These are phyloP conservation scores for Scaptomyza hsui DNA, from an alignment of 1,140 invertebrate genomes.

Conservation along the genomic window DNA sequence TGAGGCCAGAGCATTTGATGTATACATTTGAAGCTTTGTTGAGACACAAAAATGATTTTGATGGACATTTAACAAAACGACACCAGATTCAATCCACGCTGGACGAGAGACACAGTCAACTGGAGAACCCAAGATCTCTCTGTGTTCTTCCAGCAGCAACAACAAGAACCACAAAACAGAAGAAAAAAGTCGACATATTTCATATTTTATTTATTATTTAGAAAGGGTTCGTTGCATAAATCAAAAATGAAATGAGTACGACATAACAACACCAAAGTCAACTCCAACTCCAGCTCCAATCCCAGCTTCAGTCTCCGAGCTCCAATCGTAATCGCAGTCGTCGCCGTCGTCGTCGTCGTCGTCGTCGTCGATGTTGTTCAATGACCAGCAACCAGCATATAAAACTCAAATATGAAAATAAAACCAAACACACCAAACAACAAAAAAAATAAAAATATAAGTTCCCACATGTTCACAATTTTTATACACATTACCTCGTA, in stretches of 20 bases:
- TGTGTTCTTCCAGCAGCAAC: constrained; percentile 22
- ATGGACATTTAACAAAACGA: constrained; percentile 82
- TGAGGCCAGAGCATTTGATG: constrained; percentile 71
- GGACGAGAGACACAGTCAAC: neutral
- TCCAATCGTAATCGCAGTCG: constrained; percentile 45
- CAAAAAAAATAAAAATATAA: constrained; percentile 63
- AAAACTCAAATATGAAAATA: constrained; percentile 47
- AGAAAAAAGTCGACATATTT: constrained; percentile 73
- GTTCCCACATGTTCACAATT: constrained; percentile 82
- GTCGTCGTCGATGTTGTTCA: constrained; percentile 64
- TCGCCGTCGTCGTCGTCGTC: constrained; percentile 63
- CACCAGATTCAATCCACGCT: constrained; percentile 51
- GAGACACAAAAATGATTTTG: constrained; percentile 81
- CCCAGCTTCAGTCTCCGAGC: neutral
- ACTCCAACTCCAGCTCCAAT: constrained; percentile 21
- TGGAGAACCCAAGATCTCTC: constrained; percentile 33
- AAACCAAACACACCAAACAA: constrained; percentile 54
- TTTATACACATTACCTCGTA: constrained; percentile 69
- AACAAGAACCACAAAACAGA: constrained; percentile 25
- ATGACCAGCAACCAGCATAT: constrained; percentile 57
- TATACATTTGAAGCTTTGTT: constrained; percentile 76
- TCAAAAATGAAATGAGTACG: constrained; percentile 81
- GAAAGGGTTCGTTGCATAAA: constrained; percentile 80
- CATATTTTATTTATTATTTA: constrained; percentile 83
- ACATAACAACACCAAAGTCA: constrained; percentile 77